A percentile compares a stretch with the other conserved stretches of the same genome.
Conservation (phyloP, 2,113 vertebrate genomes). For the Glaucomys volans region DNA sequence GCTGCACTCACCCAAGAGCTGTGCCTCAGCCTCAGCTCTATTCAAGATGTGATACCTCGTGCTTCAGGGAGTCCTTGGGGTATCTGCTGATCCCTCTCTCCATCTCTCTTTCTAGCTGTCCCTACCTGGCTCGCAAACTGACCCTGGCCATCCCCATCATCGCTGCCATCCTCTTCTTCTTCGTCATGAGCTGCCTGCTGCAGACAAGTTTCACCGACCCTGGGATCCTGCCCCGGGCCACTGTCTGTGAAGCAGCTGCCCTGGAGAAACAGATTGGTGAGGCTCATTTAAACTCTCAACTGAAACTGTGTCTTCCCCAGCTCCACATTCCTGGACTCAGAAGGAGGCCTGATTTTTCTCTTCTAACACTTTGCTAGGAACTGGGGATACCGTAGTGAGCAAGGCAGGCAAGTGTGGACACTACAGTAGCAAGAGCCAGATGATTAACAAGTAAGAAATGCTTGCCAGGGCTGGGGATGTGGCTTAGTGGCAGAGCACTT, state of each 20-base stretch:
- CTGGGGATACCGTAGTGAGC: background rate
- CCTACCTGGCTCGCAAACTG: conserved; percentile 93
- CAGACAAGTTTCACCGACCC: conserved; percentile 97
- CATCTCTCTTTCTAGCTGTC: conserved; percentile 90
- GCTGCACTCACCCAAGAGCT: background rate
- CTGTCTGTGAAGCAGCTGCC: conserved; percentile 94
- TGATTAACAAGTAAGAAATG: background rate
- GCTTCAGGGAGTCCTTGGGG: background rate
- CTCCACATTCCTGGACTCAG: background rate
- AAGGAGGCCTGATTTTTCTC: conserved; percentile 26
- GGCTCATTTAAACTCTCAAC: background rate
- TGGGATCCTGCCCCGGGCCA: conserved; percentile 96
- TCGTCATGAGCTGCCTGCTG: conserved; percentile 94
- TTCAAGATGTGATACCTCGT: background rate
- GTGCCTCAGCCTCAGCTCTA: background rate
- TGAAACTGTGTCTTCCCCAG: background rate
- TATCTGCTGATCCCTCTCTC: conserved; percentile 45
- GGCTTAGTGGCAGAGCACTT: background rate
- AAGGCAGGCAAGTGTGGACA: background rate
- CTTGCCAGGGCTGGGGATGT: background rate
- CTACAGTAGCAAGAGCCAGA: background rate
- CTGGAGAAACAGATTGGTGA: conserved; percentile 96
- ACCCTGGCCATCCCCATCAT: conserved; percentile 96
- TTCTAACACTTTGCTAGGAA: background rate
- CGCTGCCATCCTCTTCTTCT: conserved; percentile 93